phyloP scores from a whole-genome alignment of 2,888 invertebrate genomes.

The Penaeus monodon region DNA sequence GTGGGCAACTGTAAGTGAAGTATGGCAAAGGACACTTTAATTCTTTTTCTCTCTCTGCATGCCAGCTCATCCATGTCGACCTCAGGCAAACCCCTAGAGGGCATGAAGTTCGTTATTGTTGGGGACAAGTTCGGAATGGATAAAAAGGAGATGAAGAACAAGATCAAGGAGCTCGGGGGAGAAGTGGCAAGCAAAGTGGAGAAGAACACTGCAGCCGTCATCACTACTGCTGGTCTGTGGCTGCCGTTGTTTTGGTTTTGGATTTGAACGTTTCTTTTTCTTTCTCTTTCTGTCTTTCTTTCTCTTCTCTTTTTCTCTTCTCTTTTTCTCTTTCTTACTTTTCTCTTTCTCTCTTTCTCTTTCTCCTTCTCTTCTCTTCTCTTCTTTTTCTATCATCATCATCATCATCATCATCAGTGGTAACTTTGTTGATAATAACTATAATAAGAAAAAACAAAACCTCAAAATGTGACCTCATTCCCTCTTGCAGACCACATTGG shows the following conservation, averaged over 20 bases:
- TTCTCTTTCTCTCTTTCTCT: not conserved
- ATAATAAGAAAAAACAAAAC: too few species aligned
- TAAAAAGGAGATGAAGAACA: slow-evolving; percentile 76
- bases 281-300: too few species aligned
- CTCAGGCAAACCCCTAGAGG: slow-evolving; percentile 74
- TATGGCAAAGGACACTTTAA: too few species aligned
- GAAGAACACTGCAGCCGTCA: slow-evolving; percentile 79
- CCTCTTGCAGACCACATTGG: slow-evolving; percentile 75
- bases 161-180: slow-evolving; percentile 83
- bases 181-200: slow-evolving; percentile 78
- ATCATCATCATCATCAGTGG: too few species aligned
- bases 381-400: too few species aligned
- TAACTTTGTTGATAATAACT: too few species aligned
- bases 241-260: too few species aligned
- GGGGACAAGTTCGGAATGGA: slow-evolving; percentile 68
- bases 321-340: not conserved
- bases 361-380: not conserved
- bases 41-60: not conserved
- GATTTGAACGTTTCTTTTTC: too few species aligned
- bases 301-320: not conserved
- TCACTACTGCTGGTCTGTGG: slow-evolving; percentile 76
- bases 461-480: too few species aligned
- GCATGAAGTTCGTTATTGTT: slow-evolving; percentile 81
- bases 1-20: too few species aligned
- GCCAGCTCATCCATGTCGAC: slow-evolving; percentile 27